Percentiles rank a stretch among this genome's conserved stretches.
These are phyloP conservation scores for Drosophila ogumai DNA, from an alignment of 1,140 invertebrate species.

Conservation along the genomic window DNA sequence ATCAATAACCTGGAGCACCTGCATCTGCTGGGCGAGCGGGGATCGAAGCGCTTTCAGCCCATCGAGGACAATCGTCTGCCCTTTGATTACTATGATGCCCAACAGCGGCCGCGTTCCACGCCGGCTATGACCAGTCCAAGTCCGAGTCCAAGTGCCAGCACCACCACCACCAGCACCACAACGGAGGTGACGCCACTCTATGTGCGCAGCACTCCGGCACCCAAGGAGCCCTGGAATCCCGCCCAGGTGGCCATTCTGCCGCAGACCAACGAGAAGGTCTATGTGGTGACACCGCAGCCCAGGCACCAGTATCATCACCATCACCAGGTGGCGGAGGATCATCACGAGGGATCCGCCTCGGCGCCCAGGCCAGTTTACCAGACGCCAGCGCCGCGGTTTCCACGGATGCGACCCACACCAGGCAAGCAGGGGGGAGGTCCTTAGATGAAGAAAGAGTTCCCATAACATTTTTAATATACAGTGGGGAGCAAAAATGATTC, in stretches of 20 bases:
- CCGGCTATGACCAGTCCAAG: slow-evolving; percentile 17
- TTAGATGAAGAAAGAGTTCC: background rate
- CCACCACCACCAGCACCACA: slow-evolving; percentile 21
- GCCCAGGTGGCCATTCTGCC: slow-evolving; percentile 89
- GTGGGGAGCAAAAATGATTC: too few relatives aligned
- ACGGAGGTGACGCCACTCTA: slow-evolving; percentile 60
- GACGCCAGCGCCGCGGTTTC: slow-evolving; percentile 87
- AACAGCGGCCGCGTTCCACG: slow-evolving; percentile 17
- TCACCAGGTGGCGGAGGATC: slow-evolving; percentile 15
- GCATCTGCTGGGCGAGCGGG: slow-evolving; percentile 48
- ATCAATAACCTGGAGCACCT: slow-evolving; percentile 78
- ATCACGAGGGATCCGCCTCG: slow-evolving; percentile 38
- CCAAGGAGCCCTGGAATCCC: slow-evolving; percentile 87
- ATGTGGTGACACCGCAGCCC: slow-evolving; percentile 90
- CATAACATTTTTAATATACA: too few relatives aligned
- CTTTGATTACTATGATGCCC: slow-evolving; percentile 56
- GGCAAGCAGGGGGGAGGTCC: slow-evolving; percentile 46
- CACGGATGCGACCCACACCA: slow-evolving; percentile 86
- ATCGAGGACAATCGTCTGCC: slow-evolving; percentile 67
- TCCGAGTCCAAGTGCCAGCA: slow-evolving; percentile 24
- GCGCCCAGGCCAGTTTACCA: slow-evolving; percentile 83
- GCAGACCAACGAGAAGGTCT: slow-evolving; percentile 90
- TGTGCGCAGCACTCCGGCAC: slow-evolving; percentile 50
- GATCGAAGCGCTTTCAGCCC: slow-evolving; percentile 57
- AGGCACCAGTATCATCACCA: slow-evolving; percentile 23